phyloP scores from a whole-genome alignment of 2,888 invertebrate genomes.

The Melieria picta region DNA sequence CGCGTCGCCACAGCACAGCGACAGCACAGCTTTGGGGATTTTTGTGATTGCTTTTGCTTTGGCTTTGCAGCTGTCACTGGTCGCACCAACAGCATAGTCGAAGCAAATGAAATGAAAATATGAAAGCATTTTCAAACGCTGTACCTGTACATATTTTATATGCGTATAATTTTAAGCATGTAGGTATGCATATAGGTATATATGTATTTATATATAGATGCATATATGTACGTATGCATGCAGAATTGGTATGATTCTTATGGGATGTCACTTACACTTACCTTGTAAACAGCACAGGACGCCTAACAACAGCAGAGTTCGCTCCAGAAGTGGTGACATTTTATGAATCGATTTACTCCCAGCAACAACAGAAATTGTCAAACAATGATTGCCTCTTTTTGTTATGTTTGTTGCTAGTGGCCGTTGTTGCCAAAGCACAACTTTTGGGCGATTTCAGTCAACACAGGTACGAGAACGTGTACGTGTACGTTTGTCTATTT shows the following conservation, averaged over 20 bases:
- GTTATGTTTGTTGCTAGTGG: constrained; percentile 37
- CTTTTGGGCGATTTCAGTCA: too few species aligned
- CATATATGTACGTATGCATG: background rate
- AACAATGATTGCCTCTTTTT: constrained; percentile 47
- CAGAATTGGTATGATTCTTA: background rate
- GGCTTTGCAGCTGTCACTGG: too few species aligned
- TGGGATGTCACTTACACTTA: constrained; percentile 43
- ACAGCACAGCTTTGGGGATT: too few species aligned
- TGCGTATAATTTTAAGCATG: too few species aligned
- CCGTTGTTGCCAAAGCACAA: background rate
- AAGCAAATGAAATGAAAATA: too few species aligned
- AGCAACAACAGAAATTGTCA: constrained; percentile 37
- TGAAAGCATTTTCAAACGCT: too few species aligned
- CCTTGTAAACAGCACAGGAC: constrained; percentile 63
- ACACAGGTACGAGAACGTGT: too few species aligned
- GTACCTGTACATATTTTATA: too few species aligned
- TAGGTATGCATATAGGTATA: too few species aligned
- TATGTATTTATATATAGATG: background rate
- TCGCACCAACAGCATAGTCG: too few species aligned
- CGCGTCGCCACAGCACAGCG: too few species aligned
- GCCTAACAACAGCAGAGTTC: constrained; percentile 60
- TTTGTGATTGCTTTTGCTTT: too few species aligned
- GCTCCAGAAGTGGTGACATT: constrained; percentile 63
- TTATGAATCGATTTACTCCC: constrained; percentile 42
- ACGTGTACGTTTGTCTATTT: constrained; percentile 39